Evolutionary conservation across 2,888 invertebrate genomes (phyloP).

Genomic region (Craniophora ligustri): DNA sequence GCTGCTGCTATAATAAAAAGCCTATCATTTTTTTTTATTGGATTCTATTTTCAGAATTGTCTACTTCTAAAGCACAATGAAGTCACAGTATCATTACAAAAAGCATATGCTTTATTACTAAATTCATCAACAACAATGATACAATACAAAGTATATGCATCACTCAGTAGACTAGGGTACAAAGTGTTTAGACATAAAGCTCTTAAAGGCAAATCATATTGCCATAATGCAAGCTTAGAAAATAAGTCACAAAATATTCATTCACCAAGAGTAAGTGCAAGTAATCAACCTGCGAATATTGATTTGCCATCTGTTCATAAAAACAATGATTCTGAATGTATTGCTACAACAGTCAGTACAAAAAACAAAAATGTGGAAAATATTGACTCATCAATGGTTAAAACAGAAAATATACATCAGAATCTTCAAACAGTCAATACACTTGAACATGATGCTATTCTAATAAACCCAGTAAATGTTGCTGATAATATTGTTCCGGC

Average conservation of each 20-base stretch:
- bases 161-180: slow-evolving; percentile 88
- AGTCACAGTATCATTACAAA: slow-evolving; percentile 90
- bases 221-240: not conserved
- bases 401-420: not conserved
- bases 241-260: not conserved
- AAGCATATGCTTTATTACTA: slow-evolving; percentile 89
- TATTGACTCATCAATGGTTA: not conserved
- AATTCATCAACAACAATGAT: slow-evolving; percentile 70
- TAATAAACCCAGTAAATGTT: not conserved
- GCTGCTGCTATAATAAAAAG: no score
- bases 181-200: slow-evolving; percentile 83
- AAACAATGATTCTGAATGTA: no score
- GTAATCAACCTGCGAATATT: no score
- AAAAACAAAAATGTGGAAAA: not conserved
- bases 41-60: slow-evolving; percentile 87
- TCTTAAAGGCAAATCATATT: not conserved
- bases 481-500: not conserved
- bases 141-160: slow-evolving; percentile 89
- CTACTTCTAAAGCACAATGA: slow-evolving; percentile 88
- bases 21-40: no score
- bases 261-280: no score
- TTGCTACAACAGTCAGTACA: no score
- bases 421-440: not conserved
- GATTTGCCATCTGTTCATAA: no score
- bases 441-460: not conserved